Evolutionary conservation across 2,113 vertebrate genomes (phyloP).

Genomic region (Pelmatolapia mariae): DNA sequence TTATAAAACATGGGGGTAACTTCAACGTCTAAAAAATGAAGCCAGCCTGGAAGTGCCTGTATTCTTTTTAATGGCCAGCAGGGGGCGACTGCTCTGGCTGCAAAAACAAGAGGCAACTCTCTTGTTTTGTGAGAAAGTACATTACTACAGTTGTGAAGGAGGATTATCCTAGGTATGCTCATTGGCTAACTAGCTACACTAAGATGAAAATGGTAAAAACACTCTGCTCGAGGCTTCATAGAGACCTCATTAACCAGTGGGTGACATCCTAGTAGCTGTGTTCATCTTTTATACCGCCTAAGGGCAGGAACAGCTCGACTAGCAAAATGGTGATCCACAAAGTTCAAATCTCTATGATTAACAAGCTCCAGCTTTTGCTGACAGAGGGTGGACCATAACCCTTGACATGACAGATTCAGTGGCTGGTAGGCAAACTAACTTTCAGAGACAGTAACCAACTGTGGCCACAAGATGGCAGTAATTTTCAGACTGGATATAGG

Average conservation of each 20-base stretch:
- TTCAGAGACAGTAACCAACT: background rate
- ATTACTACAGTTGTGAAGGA: background rate
- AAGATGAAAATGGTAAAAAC: background rate
- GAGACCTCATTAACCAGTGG: background rate
- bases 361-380: background rate
- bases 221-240: rapidly evolving
- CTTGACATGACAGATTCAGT: background rate
- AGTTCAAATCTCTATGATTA: background rate
- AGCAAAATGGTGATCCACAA: background rate
- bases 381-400: background rate
- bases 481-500: background rate
- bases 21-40: background rate
- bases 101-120: background rate
- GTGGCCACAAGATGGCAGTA: background rate
- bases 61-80: background rate
- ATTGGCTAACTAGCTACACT: background rate
- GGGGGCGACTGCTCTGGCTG: background rate
- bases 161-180: background rate
- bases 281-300: background rate
- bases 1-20: background rate
- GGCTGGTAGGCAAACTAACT: background rate
- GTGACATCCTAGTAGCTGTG: background rate
- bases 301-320: too few species aligned
- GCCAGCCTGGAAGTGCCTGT: background rate
- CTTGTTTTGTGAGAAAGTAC: background rate